Base-by-base conservation (phyloP, 2,113 vertebrate genomes). In the Menura novaehollandiae region DNA sequence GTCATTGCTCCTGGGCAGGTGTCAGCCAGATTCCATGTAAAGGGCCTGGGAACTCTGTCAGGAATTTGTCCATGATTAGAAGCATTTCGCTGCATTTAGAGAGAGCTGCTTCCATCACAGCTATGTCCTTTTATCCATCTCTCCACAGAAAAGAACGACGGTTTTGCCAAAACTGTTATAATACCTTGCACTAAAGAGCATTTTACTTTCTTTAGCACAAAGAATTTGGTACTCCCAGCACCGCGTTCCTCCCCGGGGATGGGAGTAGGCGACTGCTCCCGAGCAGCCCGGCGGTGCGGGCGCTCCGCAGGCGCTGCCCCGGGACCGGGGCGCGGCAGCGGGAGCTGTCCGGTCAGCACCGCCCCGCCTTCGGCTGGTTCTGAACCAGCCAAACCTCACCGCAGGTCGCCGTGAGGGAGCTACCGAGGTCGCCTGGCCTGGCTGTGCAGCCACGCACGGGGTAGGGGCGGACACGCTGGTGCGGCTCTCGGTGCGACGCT, bases 271-370 rank as follows among this genome's bases (percentile, higher is more conserved):
- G 2, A 26, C 13, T 13, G 10, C 55, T 14, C 17, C 7, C 6
- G 39, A 27, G 33, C 58, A 37, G 21, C 46, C 27, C 46, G 21
- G 47, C 47, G 7, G 46, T 13, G 66, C 79, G 3, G 43, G 64
- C 19, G 24, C 62, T 23, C 30, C 20, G 28, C 39, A 22, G 41
- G 62, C 63, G 32, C 43, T 46, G 63, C 12, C 33, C 62, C 51
- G 13, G 62, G 21, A 32, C 21, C 33, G 51, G 33, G 13, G 35
- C 10, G 30, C 20, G 7, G 46, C 24, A 2, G 20, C 66, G 18
- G 89, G 95, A 96, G 90, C 95, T 96, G 95, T 97, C 93, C 95
- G 26, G 81, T 97, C 94, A 96, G 96, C 74, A 96, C 96, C 63
- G 44, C 21, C 10, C 16, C 30, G 52, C 52, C 62, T 21, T 4